Conservation (phyloP, 2,797 vertebrate species). For the Apogon hyalosoma region DNA sequence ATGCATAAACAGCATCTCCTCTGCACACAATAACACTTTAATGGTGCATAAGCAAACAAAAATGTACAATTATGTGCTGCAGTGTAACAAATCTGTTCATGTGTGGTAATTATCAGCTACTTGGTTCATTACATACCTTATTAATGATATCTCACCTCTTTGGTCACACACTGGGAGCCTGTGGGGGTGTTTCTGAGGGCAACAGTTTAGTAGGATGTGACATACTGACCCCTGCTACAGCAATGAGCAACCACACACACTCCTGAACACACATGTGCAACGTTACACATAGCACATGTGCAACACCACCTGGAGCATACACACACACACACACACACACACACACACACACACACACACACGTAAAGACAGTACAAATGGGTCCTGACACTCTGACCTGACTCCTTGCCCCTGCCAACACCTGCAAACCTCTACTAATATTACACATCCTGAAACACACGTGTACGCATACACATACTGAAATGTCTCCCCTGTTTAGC, state of each 20-base stretch:
- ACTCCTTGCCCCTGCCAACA: constrained; percentile 65
- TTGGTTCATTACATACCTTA: neutral
- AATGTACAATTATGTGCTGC: neutral
- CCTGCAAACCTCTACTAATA: constrained; percentile 54
- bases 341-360: neutral
- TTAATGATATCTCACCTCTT: constrained; percentile 16
- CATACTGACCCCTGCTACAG: constrained; percentile 45
- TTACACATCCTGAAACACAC: constrained; percentile 55
- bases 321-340: constrained; percentile 7
- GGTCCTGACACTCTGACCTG: constrained; percentile 64
- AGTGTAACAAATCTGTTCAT: neutral
- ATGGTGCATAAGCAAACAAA: neutral
- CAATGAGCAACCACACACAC: constrained; percentile 9
- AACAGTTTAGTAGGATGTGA: constrained; percentile 49
- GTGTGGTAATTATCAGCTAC: constrained; percentile 12
- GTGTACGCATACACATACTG: constrained; percentile 23
- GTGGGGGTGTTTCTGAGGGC: constrained; percentile 25
- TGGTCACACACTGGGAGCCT: neutral
- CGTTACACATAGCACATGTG: neutral
- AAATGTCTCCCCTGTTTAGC: constrained; percentile 64
- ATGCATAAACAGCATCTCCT: constrained; percentile 2
- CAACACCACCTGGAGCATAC: neutral
- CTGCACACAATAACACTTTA: neutral
- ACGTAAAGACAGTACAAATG: constrained; percentile 41
- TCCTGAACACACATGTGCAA: constrained; percentile 1